Evolutionary conservation across 2,113 vertebrate genomes (phyloP).

Genomic region (Microcebus tavaratra): DNA sequence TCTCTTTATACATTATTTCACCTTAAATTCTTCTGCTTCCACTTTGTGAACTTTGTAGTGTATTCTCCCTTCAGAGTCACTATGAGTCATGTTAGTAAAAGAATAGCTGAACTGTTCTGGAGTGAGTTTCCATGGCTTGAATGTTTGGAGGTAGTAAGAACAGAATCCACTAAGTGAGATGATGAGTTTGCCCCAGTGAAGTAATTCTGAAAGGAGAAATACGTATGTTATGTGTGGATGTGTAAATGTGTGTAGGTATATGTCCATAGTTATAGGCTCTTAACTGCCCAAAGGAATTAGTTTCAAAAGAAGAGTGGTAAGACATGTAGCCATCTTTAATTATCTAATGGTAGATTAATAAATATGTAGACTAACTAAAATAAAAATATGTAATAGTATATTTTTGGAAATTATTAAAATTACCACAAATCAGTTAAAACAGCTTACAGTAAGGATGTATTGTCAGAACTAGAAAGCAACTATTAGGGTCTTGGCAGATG

Average conservation of each 20-base stretch:
- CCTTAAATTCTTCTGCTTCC: neutral
- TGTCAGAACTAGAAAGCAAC: slow-evolving; percentile 5
- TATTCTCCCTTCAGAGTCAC: neutral
- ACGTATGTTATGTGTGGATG: neutral
- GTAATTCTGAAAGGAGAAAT: neutral
- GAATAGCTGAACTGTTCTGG: neutral
- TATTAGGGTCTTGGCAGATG: neutral
- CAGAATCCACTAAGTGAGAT: neutral
- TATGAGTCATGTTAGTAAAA: neutral
- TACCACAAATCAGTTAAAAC: neutral
- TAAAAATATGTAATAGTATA: neutral
- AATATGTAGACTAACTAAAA: neutral
- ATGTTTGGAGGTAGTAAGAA: neutral
- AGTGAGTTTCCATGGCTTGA: neutral
- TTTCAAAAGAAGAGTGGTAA: slow-evolving; percentile 4
- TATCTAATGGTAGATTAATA: neutral
- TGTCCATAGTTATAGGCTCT: neutral
- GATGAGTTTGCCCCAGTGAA: neutral
- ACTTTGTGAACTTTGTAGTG: neutral
- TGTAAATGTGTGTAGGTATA: neutral
- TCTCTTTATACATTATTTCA: neutral
- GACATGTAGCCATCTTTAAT: neutral
- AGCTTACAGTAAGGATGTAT: neutral
- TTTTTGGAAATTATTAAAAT: neutral
- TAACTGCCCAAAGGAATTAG: neutral